Evolutionary conservation across 2,797 vertebrate species (phyloP).

Genomic region (Enteromius radiatus): DNA sequence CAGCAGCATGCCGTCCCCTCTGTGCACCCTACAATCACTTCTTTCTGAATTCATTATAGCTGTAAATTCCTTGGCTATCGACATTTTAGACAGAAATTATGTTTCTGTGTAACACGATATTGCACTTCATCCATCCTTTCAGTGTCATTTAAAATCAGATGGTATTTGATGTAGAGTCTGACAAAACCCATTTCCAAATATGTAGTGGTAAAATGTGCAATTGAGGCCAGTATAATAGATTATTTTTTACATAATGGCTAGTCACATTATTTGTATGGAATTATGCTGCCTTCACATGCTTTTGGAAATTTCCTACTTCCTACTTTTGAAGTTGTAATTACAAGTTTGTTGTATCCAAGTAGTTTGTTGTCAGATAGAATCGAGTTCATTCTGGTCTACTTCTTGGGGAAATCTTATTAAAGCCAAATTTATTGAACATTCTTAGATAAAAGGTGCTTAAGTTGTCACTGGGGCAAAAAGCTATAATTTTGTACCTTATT

Average conservation of each 20-base stretch:
- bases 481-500: background rate
- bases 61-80: slow-evolving; percentile 32
- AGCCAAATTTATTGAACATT: background rate
- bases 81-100: background rate
- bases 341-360: background rate
- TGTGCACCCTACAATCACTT: slow-evolving; percentile 50
- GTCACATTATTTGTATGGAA: background rate
- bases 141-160: background rate
- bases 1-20: slow-evolving; percentile 69
- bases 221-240: background rate
- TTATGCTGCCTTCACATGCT: background rate
- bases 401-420: background rate
- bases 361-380: background rate
- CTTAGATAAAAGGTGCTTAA: background rate
- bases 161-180: background rate
- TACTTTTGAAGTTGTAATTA: background rate
- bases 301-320: background rate
- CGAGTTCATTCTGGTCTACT: background rate
- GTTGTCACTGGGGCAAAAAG: background rate
- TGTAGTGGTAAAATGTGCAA: background rate
- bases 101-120: background rate
- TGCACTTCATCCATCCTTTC: background rate
- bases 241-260: background rate
- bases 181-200: background rate
- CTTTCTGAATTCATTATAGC: slow-evolving; percentile 59